Evolutionary conservation across 2,888 invertebrate species (phyloP).

Genomic region (Panopea generosa): DNA sequence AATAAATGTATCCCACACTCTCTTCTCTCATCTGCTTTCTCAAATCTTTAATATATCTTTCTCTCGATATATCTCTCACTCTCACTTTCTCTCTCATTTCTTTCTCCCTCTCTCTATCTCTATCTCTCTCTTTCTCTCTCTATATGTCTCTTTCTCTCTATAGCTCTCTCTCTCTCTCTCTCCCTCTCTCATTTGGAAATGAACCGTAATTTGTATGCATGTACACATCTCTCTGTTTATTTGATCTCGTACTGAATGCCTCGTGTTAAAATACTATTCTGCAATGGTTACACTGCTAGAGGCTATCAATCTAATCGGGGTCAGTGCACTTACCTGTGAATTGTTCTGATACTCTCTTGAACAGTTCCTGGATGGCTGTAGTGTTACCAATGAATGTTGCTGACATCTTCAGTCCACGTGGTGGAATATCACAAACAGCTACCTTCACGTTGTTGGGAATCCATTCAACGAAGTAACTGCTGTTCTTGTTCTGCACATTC

Average conservation of each 20-base stretch:
- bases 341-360: conserved; percentile 42
- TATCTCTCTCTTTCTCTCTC: no score
- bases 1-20: no score
- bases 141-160: no score
- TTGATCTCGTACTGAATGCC: background rate
- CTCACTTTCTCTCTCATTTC: no score
- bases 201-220: no score
- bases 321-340: conserved; percentile 26
- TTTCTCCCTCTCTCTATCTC: no score
- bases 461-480: conserved; percentile 94
- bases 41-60: no score
- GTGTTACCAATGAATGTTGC: conserved; percentile 55
- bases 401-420: conserved; percentile 42
- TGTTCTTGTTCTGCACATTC: conserved; percentile 97
- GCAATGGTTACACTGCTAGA: background rate
- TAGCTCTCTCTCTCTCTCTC: no score
- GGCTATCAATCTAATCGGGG: no score
- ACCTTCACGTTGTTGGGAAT: conserved; percentile 92
- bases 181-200: no score
- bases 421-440: conserved; percentile 53
- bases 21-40: no score
- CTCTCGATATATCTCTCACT: no score
- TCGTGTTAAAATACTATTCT: background rate
- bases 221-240: background rate
- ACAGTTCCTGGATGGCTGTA: conserved; percentile 39